Conservation (phyloP, 2,888 invertebrate genomes). For the Sesamia inferens region DNA sequence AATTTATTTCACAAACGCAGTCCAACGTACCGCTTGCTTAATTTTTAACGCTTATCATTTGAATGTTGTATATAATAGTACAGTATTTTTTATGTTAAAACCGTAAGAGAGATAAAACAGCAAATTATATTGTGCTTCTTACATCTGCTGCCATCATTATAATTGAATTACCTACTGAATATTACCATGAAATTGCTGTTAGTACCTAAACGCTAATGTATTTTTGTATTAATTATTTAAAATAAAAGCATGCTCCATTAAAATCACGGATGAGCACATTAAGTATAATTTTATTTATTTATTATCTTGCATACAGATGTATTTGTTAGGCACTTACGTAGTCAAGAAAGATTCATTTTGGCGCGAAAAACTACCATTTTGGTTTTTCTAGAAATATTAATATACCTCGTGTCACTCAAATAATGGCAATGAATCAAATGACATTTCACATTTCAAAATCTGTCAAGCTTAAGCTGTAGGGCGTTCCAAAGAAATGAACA, state of each 20-base stretch:
- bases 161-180: slow-evolving; percentile 7
- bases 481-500: too few relatives aligned
- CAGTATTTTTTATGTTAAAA: not conserved
- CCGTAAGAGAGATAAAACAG: not conserved
- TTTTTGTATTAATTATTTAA: slow-evolving; percentile 17
- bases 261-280: slow-evolving; percentile 13
- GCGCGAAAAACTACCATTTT: too few relatives aligned
- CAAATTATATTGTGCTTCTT: not conserved
- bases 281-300: slow-evolving; percentile 25
- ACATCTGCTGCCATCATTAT: slow-evolving; percentile 3
- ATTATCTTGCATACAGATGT: too few relatives aligned
- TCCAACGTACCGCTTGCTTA: not conserved
- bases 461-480: too few relatives aligned
- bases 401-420: too few relatives aligned
- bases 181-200: slow-evolving; percentile 4
- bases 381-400: too few relatives aligned
- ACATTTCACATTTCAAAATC: too few relatives aligned
- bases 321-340: too few relatives aligned
- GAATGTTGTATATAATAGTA: too few relatives aligned
- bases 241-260: slow-evolving; percentile 29
- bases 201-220: slow-evolving; percentile 7
- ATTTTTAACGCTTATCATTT: not conserved
- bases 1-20: slow-evolving; percentile 2
- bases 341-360: too few relatives aligned
- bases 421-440: too few relatives aligned